Evolutionary conservation across 2,888 invertebrate species (phyloP).

Genomic region (Nyleta sp.): DNA sequence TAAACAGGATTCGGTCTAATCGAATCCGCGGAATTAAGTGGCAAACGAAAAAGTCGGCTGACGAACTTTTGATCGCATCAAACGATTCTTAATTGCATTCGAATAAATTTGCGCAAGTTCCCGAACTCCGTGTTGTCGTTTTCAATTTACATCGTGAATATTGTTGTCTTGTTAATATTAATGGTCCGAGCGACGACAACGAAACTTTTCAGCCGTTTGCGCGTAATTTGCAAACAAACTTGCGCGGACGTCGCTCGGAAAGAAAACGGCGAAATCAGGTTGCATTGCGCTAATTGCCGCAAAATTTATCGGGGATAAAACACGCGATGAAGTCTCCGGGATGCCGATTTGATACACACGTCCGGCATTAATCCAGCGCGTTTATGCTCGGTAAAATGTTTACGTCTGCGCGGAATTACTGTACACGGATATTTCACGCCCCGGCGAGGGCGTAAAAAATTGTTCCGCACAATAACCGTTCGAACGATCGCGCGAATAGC

Average conservation of each 20-base stretch:
- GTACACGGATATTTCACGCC: too few relatives aligned
- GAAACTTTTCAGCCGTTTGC: not conserved
- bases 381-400: constrained; percentile 25
- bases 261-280: not conserved
- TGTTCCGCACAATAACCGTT: too few relatives aligned
- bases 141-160: constrained; percentile 33
- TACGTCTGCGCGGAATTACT: constrained; percentile 1
- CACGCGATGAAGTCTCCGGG: not conserved
- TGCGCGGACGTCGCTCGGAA: too few relatives aligned
- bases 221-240: too few relatives aligned
- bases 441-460: too few relatives aligned
- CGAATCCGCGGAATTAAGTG: constrained; percentile 24
- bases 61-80: constrained; percentile 34
- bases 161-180: constrained; percentile 22
- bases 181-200: constrained; percentile 11
- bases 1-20: constrained; percentile 20
- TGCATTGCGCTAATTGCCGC: too few relatives aligned
- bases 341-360: constrained; percentile 13
- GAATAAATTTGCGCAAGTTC: constrained; percentile 32
- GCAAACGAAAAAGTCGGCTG: constrained; percentile 20
- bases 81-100: constrained; percentile 35
- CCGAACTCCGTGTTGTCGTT: constrained; percentile 14
- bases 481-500: too few relatives aligned
- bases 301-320: too few relatives aligned
- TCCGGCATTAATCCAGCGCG: constrained; percentile 10